Evolutionary conservation across 2,797 vertebrate species (phyloP).

Genomic region (Coracias cyanogaster): DNA sequence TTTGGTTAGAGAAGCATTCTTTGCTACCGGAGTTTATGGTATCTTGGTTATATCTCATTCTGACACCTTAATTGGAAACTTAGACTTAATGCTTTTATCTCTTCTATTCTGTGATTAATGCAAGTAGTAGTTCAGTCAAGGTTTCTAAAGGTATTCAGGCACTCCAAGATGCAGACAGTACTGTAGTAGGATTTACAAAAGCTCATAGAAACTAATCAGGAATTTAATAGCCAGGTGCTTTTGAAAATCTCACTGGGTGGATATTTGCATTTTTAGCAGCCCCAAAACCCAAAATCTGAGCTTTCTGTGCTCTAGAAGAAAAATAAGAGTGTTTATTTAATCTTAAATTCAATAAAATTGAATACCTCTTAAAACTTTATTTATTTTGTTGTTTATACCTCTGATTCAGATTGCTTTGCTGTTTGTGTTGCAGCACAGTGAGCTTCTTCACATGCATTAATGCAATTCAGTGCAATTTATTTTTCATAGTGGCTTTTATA

Average conservation of each 20-base stretch:
- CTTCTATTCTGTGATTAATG: background rate
- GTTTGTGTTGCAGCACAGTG: background rate
- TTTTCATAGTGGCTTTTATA: conserved; percentile 14
- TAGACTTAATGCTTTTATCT: background rate
- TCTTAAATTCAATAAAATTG: background rate
- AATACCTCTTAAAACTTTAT: background rate
- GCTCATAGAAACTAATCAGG: background rate
- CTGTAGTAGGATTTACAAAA: background rate
- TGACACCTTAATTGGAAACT: conserved; percentile 52
- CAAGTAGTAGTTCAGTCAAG: background rate
- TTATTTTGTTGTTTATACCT: background rate
- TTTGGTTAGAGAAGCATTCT: background rate
- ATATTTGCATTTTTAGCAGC: conserved; percentile 2
- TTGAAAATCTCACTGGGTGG: background rate
- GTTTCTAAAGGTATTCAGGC: background rate
- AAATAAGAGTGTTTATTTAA: background rate
- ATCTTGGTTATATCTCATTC: conserved; percentile 37
- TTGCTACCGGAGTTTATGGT: background rate
- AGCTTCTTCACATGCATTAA: background rate
- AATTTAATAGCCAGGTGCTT: conserved; percentile 22
- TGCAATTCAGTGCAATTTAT: background rate
- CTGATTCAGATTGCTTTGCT: background rate
- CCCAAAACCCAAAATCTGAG: background rate
- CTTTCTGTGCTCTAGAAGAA: background rate
- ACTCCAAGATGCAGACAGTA: background rate